Evolutionary conservation across 2,888 invertebrate species (phyloP), one percentile per base, ranked within the genome.

Genomic region (Cremastinae sp.): DNA sequence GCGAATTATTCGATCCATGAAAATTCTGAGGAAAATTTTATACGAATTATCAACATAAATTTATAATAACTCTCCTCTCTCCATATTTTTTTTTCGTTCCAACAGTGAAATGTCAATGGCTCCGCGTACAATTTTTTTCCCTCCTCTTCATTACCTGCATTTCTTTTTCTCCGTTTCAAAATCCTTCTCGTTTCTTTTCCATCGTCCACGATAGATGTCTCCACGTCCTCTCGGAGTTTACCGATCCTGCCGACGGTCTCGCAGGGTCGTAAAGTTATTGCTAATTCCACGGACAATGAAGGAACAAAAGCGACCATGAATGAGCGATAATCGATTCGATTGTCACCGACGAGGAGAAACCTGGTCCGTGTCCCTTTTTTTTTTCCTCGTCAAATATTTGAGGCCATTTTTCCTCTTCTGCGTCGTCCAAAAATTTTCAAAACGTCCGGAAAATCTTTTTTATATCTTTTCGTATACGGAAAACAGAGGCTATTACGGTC

Each of bases 301-400:
- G 28, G 75, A 79, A 84, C 80, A 84, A 83, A 82, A 74, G 80
- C 41, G 43, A 47, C 59, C 51, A 70, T 78, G 80, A 84, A 82
- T 83, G 80, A 79, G 74, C 83, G 81, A 82, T 86, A 83, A 87
- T 86, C 86, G 84, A 85, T 85, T 84, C 82, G 83, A 84, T 83
- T 84, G 84, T 86, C 79, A 76, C 73, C 64, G 66, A 39, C n/a
- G 55, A 69, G 71, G 55, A 69, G 71, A 72, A 81, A 76, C 70
- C 69, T 70, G 65, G 74, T 73, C 74, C 61, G 55, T 61, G 66
- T 43, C 35, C 41, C 39, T 65, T 72, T 66, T 49, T 58, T 51
- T n/a, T 4, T 8, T n/a, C 18, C 8, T 8, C 28, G 45, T n/a
- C n/a, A n/a, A n/a, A n/a, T n/a, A n/a, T n/a, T n/a, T n/a, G n/a